Base-by-base conservation (phyloP, 2,888 invertebrate species). In the Punctoribates punctum region DNA sequence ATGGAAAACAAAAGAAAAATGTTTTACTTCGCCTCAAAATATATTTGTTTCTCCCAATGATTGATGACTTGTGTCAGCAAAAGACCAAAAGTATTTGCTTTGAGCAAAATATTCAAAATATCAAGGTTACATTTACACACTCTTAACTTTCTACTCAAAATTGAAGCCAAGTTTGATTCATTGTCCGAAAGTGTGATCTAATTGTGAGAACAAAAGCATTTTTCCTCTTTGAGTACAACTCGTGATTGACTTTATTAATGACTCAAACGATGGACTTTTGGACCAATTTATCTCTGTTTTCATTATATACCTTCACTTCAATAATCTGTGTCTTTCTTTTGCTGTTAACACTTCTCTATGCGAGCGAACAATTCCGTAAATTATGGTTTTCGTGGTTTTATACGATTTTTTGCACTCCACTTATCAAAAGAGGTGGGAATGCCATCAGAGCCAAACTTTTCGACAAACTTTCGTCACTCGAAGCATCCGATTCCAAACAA, bases 371-470 rank as follows among this genome's bases (percentile, higher is more conserved):
- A 13, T 70, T 70, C 20, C 38, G 70, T 23, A 70, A 70, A 70
- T 70, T 70, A 70, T 70, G 70, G 70, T 70, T 70, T 42, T 70
- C 70, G 3, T 70, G 70, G 70, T 70, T 70, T 70, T 70, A 70
- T 70, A 70, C 70, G 11, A 42, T 70, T 20, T 70, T 70, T 70
- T 70, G 70, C 23, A 70, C 70, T n/a, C 70, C 38, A 23, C 38
- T 70, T 46, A 42, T 70, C 42, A 70, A 70, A 70, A n/a, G 23
- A 42, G 70, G 70, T 6, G 70, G 70, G 5, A n/a, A 70, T 70
- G 70, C 46, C 13, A 70, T 70, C 34, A 70, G 70, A 42, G 70
- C 42, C 20, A 70, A 70, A 70, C 46, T 70, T 38, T 70, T 70
- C 20, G 70, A 70, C 42, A 70, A 70, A 70, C 70, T 70, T 70